Base-by-base conservation (phyloP, 2,888 invertebrate genomes). In the Tetheella fluctuosa region DNA sequence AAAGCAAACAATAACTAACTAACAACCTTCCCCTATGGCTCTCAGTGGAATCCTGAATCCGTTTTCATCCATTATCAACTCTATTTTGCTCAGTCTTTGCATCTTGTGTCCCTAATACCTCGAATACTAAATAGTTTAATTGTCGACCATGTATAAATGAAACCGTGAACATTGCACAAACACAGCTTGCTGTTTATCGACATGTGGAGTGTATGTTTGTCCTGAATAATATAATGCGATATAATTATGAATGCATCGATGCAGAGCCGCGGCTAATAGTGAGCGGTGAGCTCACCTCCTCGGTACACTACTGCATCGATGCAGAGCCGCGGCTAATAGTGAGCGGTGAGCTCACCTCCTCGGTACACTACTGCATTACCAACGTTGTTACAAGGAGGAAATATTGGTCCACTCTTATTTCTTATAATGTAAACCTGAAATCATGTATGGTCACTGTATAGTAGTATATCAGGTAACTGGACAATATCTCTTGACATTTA, bases 211-310 rank as follows among this genome's bases (percentile, higher is more conserved):
- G 34, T 34, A 34, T 42, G 42, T 42, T 20, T 48, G 48, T 20
- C 20, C 17, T 48, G 20, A 48, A 48, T 7, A 1, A 8, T 48
- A 48, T 20, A 48, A 48, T 48, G 17, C 48, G 48, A 48, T 20
- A 20, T 48, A 48, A 48, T 48, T 48, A 20, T 48, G 48, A 48
- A 48, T 48, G 48, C 48, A 48, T 48, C 20, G 48, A 48, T 48
- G 48, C 48, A 48, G 20, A 48, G 48, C 48, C 48, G 17, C 48
- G 0, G 10, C 48, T 20, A 20, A 48, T 48, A 20, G 48, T 20
- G 48, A 20, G 10, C 39, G 20, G 48, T 48, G 48, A 48, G 20
- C 7, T 48, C 48, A 48, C 20, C 48, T 20, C 48, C 20, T 48
- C 20, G 20, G 8, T n/a, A 8, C 8, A 20, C 20, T 48, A 8